Conservation (phyloP, 2,113 vertebrate genomes). For the Stercorarius parasiticus region DNA sequence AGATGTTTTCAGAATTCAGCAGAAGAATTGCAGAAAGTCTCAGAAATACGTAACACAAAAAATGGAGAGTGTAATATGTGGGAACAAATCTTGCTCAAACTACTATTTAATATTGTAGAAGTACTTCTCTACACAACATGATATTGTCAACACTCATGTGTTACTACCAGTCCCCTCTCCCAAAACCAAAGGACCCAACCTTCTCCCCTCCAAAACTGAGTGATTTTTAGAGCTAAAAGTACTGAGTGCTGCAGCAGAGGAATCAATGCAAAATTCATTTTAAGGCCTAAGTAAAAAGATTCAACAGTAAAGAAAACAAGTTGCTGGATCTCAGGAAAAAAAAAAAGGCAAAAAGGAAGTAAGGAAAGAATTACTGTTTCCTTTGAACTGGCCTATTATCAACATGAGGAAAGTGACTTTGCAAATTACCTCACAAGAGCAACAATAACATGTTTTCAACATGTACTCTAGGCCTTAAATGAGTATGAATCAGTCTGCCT, state of each 20-base stretch:
- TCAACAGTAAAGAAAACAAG: neutral
- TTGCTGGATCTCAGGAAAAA: neutral
- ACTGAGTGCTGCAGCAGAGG: neutral
- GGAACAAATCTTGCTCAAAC: neutral
- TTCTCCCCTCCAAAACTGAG: neutral
- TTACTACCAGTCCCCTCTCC: neutral
- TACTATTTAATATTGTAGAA: neutral
- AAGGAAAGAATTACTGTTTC: neutral
- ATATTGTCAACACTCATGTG: neutral
- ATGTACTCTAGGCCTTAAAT: neutral
- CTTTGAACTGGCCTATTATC: neutral
- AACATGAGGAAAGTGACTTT: neutral
- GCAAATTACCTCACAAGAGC: neutral
- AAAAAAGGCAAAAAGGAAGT: too few relatives aligned
- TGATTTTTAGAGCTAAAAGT: neutral
- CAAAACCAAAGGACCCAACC: neutral
- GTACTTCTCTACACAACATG: neutral
- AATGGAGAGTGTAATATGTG: neutral
- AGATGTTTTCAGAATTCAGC: neutral
- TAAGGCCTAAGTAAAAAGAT: neutral
- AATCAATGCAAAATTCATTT: neutral
- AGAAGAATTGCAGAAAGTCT: neutral
- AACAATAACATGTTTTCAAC: neutral
- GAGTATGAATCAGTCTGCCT: neutral
- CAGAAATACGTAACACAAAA: neutral